Base-by-base conservation (phyloP, 2,797 vertebrate species). In the Ispidina picta region DNA sequence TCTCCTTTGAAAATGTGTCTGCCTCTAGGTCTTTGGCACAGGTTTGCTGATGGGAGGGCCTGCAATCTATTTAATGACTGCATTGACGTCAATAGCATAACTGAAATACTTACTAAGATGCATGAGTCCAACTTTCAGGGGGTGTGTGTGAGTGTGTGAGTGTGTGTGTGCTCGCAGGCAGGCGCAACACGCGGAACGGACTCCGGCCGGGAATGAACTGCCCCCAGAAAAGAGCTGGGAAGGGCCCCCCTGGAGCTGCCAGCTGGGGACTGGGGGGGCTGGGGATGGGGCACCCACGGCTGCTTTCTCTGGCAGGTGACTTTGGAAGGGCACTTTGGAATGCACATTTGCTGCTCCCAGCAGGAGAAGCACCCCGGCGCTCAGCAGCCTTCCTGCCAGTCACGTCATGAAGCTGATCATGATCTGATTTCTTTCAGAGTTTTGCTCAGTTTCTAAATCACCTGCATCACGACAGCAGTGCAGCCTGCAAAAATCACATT, bases 31-130 rank as follows among this genome's bases (percentile, higher is more conserved):
- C 97, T 96, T 98, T 99, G 99, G 99, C 99, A 98, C 90, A 88
- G 95, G 95, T 92, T 94, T 90, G 88, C 96, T 81, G 97, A 97
- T 97, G 98, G 98, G 98, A 98, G 98, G 98, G 98, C 98, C 98
- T 92, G 96, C 98, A 98, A 98, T 97, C 97, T 98, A 98, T 98
- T 99, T 99, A 99, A 99, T 99, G 98, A 98, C 98, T 98, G 97
- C 98, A 98, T 98, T 99, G 99, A 99, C 99, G 99, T 99, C 99
- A 99, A 99, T 99, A 97, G 98, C 98, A 99, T 99, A 99, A 99
- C 98, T 99, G 98, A 98, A 99, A 99, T 99, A 99, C 98, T 99
- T 99, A 98, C 97, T 98, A 98, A 98, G 98, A 98, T 97, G 98
- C 98, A 98, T 94, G 97, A 98, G 98, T 98, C 98, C 98, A 98